Base-by-base conservation (phyloP, 2,888 invertebrate genomes). In the Pegoplata infirma region DNA sequence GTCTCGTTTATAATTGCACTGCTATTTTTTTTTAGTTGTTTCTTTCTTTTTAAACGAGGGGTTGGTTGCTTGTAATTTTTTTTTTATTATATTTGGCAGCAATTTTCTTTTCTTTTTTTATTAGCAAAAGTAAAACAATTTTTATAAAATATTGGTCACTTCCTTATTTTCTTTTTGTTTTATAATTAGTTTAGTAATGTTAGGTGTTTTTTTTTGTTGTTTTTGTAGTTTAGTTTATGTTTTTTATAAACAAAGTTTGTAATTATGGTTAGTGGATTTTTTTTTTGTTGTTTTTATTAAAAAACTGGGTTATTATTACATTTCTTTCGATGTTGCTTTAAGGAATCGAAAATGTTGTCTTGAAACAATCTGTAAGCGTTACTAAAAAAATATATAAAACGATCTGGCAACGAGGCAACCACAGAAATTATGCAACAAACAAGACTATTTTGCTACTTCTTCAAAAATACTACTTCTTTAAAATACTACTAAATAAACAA, bases 111-210 rank as follows among this genome's bases (percentile, higher is more conserved):
- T 47, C 8, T 25, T n/a, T 28, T 49, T n/a, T 10, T 17, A 56
- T 28, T 4, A 53, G 28, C 17, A 61, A 61, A 53, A 51, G 23
- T 16, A n/a, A 64, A 67, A 40, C 40, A 46, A 61, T 3, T n/a
- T 23, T 28, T 49, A 21, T 7, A 49, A 69, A 66, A 79, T 79
- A 75, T 79, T 79, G 74, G 74, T 71, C 79, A 79, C 71, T 79
- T 79, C 79, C 79, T 79, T 85, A 76, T 77, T 74, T 76, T 72
- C 23, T 61, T 66, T 79, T 71, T n/a, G n/a, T n/a, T n/a, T n/a
- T n/a, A n/a, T 63, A 85, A 85, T 81, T 82, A 81, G 83, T 84
- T 86, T 85, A 84, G 83, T 84, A 82, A 84, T 85, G 82, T 85
- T 59, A 53, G 67, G 53, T 75, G 66, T 77, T 67, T 59, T 73